A percentile compares a stretch with the other conserved stretches of the same genome.
Evolutionary conservation across 2,113 vertebrate genomes (phyloP).

Genomic region (Triplophysa rosa): DNA sequence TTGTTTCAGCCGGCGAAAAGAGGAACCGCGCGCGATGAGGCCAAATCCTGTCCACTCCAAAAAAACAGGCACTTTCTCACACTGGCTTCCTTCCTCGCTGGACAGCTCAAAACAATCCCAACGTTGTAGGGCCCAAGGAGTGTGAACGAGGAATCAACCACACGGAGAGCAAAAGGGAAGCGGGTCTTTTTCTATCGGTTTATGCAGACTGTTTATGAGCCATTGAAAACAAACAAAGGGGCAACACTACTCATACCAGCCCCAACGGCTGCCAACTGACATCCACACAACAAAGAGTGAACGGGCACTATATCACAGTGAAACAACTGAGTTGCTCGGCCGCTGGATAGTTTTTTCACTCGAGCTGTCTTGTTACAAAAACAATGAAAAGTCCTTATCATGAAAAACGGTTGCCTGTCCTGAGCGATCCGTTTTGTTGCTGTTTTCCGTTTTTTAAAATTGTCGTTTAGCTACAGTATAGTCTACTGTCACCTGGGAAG

Average conservation of each 20-base stretch:
- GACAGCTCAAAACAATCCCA: conserved; percentile 81
- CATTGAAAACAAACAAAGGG: conserved; percentile 69
- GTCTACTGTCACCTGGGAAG: conserved; percentile 6
- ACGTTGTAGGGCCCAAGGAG: conserved; percentile 63
- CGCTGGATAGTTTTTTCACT: conserved; percentile 21
- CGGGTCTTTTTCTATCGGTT: conserved; percentile 57
- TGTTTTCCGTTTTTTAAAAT: background rate
- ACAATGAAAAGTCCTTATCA: conserved; percentile 61
- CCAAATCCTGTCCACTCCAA: conserved; percentile 81
- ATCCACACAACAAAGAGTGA: conserved; percentile 59
- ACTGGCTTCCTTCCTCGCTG: conserved; percentile 81
- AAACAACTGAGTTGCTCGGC: background rate
- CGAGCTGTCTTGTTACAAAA: conserved; percentile 62
- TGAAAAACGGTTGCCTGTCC: conserved; percentile 47
- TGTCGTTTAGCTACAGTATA: background rate
- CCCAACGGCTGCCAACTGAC: conserved; percentile 57
- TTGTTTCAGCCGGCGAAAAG: conserved; percentile 80
- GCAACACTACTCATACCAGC: conserved; percentile 50
- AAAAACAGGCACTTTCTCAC: conserved; percentile 86
- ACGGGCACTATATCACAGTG: conserved; percentile 57
- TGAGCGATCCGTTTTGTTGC: background rate
- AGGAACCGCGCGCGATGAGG: conserved; percentile 82
- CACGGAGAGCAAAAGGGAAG: conserved; percentile 45
- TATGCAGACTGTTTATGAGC: conserved; percentile 69
- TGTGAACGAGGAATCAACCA: conserved; percentile 56